Evolutionary conservation across 2,888 invertebrate species (phyloP), one percentile per base, ranked within the genome.

Genomic region (Polyommatus iphigenia): DNA sequence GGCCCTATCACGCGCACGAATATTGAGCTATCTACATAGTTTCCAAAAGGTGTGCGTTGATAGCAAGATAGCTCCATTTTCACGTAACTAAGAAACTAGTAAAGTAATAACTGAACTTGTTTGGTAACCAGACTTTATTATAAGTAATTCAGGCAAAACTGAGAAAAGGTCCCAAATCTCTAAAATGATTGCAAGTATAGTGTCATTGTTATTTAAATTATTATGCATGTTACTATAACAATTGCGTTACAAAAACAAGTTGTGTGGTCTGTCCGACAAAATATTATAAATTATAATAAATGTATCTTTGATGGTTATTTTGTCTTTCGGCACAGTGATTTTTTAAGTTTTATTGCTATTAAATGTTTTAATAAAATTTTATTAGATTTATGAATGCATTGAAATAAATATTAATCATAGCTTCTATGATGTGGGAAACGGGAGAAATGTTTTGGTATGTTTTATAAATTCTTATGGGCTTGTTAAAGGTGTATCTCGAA

Each of bases 381-480:
- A 67, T 67, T 67, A 29, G 29, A 67, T 18, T 67, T 67, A 67
- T 29, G 29, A 29, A 62, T 62, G 24, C 3, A 62, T 62, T 24
- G 10, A 62, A 62, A 20, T 59, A 20, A 20, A 62, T 62, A 62
- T 62, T 67, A 67, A 29, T 67, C 67, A 67, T 67, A 67, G 67
- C 67, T 32, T 67, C 67, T 67, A 67, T 67, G 29, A 29, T 18
- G 29, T 67, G 24, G 5, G 67, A 67, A 32, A 75, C 2, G 54
- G 54, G n/a, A 57, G 57, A 79, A 77, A 80, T 77, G 78, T 80
- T 82, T 79, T 81, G 62, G 80, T 81, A 80, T 83, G 77, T 84
- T 82, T 83, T 82, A 82, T 78, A 81, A 81, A 80, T 84, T 87
- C 88, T 86, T 84, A 87, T 88, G 83, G 82, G 85, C 80, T 78